These are phyloP conservation scores for Acromyrmex echinatior DNA, from an alignment of 1,140 invertebrate genomes.

Conservation along the genomic window DNA sequence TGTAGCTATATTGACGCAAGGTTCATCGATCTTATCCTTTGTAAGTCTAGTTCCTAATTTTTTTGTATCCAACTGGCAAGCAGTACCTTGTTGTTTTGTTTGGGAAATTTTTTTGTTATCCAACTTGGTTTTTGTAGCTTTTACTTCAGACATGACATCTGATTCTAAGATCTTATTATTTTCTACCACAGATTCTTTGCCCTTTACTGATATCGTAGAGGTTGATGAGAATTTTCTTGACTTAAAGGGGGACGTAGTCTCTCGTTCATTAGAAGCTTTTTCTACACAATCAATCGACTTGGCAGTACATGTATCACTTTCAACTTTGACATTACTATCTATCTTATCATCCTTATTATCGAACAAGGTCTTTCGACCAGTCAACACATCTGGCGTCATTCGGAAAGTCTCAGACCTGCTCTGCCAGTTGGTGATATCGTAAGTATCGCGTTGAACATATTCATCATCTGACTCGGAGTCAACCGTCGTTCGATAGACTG, in stretches of 20 bases:
- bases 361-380: neutral
- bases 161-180: neutral
- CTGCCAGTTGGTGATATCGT: neutral
- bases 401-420: neutral
- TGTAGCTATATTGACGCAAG: slow-evolving; percentile 41
- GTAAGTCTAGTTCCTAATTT: slow-evolving; percentile 74
- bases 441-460: slow-evolving; percentile 61
- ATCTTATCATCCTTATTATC: slow-evolving; percentile 31
- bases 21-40: slow-evolving; percentile 39
- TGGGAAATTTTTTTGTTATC: neutral
- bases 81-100: neutral
- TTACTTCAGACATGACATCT: neutral
- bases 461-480: slow-evolving; percentile 89
- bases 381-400: neutral
- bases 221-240: neutral
- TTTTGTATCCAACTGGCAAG: slow-evolving; percentile 67
- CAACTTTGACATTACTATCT: slow-evolving; percentile 41
- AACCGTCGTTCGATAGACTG: slow-evolving; percentile 75
- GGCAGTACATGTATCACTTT: neutral
- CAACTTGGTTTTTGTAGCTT: neutral
- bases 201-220: neutral
- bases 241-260: neutral
- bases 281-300: neutral
- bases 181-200: neutral
- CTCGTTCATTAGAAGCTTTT: neutral